These are phyloP conservation scores for Eretmochelys imbricata DNA, from an alignment of 2,113 vertebrate genomes.

Conservation along the genomic window DNA sequence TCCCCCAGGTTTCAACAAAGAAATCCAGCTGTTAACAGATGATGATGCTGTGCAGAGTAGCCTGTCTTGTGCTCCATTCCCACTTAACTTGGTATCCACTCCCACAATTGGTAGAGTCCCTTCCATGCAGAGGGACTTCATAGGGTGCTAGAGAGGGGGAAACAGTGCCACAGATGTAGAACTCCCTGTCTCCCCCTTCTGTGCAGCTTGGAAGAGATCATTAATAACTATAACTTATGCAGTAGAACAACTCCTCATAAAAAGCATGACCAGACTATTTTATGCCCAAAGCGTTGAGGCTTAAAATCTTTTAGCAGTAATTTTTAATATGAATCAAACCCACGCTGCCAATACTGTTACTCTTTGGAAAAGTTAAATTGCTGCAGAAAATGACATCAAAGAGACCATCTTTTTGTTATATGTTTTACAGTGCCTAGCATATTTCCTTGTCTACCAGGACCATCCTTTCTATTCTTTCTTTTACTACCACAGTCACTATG, in stretches of 20 bases:
- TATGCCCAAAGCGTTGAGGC: neutral
- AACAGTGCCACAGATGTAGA: neutral
- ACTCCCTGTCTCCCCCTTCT: neutral
- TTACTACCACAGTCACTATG: neutral
- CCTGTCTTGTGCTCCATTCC: neutral
- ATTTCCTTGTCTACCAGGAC: neutral
- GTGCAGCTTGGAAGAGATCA: neutral
- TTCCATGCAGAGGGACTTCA: neutral
- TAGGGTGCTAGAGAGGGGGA: neutral
- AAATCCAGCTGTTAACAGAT: neutral
- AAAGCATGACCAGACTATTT: neutral
- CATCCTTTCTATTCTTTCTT: neutral
- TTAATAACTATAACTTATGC: neutral
- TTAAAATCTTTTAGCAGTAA: neutral
- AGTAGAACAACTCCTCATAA: neutral
- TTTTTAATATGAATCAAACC: neutral
- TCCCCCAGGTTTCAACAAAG: neutral
- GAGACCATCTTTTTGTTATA: neutral
- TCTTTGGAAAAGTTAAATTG: neutral
- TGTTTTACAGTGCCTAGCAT: neutral
- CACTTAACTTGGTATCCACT: neutral
- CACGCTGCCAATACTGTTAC: neutral
- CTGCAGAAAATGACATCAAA: neutral
- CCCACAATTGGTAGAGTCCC: neutral
- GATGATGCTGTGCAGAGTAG: neutral